Evolutionary conservation across 2,888 invertebrate species (phyloP).

Genomic region (Cerceris ruficornis): DNA sequence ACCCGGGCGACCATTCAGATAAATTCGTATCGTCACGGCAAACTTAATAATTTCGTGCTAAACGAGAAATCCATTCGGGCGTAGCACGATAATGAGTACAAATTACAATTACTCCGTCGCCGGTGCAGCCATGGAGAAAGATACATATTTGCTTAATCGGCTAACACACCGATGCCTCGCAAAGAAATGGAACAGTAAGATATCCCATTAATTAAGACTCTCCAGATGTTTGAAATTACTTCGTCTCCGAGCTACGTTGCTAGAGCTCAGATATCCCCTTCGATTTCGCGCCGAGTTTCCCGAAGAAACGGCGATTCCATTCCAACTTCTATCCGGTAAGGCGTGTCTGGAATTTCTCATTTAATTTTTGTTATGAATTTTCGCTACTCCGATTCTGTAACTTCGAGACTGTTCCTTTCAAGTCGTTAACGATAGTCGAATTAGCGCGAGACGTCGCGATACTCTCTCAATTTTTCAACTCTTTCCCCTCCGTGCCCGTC

Average conservation of each 20-base stretch:
- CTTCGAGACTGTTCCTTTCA: not conserved
- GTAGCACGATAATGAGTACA: conserved; percentile 66
- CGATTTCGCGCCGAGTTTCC: conserved; percentile 64
- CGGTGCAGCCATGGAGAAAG: conserved; percentile 56
- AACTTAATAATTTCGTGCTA: conserved; percentile 35
- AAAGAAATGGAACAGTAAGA: conserved; percentile 73
- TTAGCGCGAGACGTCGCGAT: not conserved
- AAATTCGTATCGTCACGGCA: conserved; percentile 26
- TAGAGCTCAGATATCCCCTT: conserved; percentile 59
- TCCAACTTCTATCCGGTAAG: conserved; percentile 11
- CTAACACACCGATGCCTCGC: conserved; percentile 66
- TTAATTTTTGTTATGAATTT: conserved; percentile 9
- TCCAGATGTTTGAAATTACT: conserved; percentile 80
- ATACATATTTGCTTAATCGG: conserved; percentile 76
- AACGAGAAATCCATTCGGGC: conserved; percentile 33
- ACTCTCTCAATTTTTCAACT: not conserved
- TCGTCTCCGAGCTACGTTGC: conserved; percentile 67
- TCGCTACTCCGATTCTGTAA: not conserved
- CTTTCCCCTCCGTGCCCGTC: too few relatives aligned
- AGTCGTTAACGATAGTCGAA: too few relatives aligned
- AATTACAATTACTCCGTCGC: conserved; percentile 66
- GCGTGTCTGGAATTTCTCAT: conserved; percentile 21
- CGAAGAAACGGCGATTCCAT: conserved; percentile 37
- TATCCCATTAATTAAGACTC: conserved; percentile 79
- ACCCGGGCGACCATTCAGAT: conserved; percentile 13